These are phyloP conservation scores for Salvelinus namaycush DNA, from an alignment of 2,113 vertebrate genomes.

Conservation along the genomic window DNA sequence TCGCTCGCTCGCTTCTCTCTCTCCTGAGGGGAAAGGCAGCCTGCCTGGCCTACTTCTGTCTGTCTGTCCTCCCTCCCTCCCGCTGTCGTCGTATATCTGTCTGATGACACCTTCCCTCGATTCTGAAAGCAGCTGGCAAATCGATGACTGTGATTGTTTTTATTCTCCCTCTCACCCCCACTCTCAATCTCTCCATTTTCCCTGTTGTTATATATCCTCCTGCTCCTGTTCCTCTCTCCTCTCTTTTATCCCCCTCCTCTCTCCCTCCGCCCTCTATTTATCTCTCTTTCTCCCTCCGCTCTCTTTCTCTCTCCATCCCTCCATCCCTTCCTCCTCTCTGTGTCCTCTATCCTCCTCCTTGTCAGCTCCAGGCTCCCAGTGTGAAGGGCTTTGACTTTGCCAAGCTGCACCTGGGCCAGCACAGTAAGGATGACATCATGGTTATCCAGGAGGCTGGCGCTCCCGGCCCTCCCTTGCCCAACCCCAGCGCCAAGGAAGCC, in stretches of 20 bases:
- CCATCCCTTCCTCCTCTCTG: neutral
- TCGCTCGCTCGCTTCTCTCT: slow-evolving; percentile 5
- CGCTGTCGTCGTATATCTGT: neutral
- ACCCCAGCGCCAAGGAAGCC: slow-evolving; percentile 83
- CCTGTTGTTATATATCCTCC: slow-evolving; percentile 3
- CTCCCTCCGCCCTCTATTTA: neutral
- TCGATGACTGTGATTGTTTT: slow-evolving; percentile 18
- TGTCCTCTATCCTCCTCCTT: slow-evolving; percentile 5
- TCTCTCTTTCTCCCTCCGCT: neutral
- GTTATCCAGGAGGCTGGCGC: slow-evolving; percentile 86
- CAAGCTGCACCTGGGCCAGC: slow-evolving; percentile 96
- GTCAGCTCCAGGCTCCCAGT: slow-evolving; percentile 90
- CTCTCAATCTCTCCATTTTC: slow-evolving; percentile 14
- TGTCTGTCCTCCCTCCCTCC: neutral
- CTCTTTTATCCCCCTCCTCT: neutral
- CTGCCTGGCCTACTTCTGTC: too few relatives aligned
- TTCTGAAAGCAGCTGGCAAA: neutral
- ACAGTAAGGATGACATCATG: slow-evolving; percentile 92
- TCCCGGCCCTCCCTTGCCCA: slow-evolving; percentile 65
- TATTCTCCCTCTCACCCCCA: slow-evolving; percentile 12
- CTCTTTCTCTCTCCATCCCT: neutral
- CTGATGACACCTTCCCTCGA: neutral
- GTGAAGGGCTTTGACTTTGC: slow-evolving; percentile 99
- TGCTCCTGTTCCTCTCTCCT: slow-evolving; percentile 6
- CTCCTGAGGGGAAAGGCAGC: too few relatives aligned